Percentiles rank a stretch among this genome's conserved stretches.
These are phyloP conservation scores for Muscicapa adusta DNA, from an alignment of 2,113 vertebrate genomes.

Conservation along the genomic window DNA sequence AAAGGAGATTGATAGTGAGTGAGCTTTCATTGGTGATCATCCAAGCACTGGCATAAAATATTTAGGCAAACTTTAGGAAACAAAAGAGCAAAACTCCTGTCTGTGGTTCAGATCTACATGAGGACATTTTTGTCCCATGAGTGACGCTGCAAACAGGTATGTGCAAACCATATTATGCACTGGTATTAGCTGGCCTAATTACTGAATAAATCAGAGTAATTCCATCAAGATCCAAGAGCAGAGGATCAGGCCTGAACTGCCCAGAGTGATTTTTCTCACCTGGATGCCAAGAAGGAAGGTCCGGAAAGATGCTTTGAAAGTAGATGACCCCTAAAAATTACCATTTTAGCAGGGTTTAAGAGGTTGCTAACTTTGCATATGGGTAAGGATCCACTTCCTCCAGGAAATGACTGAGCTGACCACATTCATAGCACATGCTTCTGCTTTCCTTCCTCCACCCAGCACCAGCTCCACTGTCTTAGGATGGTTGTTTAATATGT, in stretches of 20 bases:
- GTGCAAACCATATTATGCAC: neutral
- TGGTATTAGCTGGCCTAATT: neutral
- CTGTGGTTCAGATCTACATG: neutral
- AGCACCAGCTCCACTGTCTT: neutral
- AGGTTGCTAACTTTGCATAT: neutral
- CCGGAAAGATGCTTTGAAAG: neutral
- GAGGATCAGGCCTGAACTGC: neutral
- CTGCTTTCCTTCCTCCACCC: neutral
- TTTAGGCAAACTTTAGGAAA: slow-evolving; percentile 10
- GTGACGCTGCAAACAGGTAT: neutral
- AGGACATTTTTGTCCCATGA: neutral
- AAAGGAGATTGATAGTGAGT: slow-evolving; percentile 25
- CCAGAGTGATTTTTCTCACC: neutral
- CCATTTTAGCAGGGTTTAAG: neutral
- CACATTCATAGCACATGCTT: fast-evolving
- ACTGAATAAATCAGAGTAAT: neutral
- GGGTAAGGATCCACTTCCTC: neutral
- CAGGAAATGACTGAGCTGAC: neutral
- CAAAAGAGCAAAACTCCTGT: neutral
- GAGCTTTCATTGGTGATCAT: neutral
- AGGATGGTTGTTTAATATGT: neutral
- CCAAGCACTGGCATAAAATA: slow-evolving; percentile 1
- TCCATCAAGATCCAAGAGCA: neutral
- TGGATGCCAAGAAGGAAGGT: neutral
- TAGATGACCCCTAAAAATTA: neutral